Evolutionary conservation across 64 coral and sea anemone genomes (phyloP), one percentile per base, ranked within the genome.

Genomic region (Catalaphyllia jardinei): DNA sequence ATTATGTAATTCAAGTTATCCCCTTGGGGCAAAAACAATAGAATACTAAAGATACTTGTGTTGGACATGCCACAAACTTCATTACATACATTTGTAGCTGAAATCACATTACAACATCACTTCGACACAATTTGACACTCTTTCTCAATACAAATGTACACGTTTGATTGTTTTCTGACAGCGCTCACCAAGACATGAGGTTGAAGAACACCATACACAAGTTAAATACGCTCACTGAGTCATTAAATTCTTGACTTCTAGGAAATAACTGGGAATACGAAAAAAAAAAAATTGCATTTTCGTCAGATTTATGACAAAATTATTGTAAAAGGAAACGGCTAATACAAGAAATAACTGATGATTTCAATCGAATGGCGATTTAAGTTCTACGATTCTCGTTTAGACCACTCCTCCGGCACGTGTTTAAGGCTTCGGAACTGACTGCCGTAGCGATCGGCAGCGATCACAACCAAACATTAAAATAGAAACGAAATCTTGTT

Each of bases 271-370:
- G 54, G 10, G 31, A 85, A 85, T 69, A 69, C 22, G 63, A 71
- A 71, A 85, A 18, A 85, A n/a, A 85, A 71, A 63, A 85, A 85
- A 71, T 83, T 85, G 24, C 81, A 63, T 85, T 22, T 85, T 85
- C 67, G 19, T 2, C 81, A 85, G 71, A 85, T 85, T 64, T 62
- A 85, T 46, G 81, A 19, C 63, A 42, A 65, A 85, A 71, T 17
- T 12, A 51, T 22, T 51, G 1, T 16, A 13, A 85, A 71, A 85
- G 33, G 42, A 71, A 69, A 8, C 39, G 10, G 13, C 22, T 69
- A 51, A 69, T 4, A 51, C 11, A 25, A 28, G 62, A 51, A 71
- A 85, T 27, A 31, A 13, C 14, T 11, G 16, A 38, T 49, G 24
- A 7, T 85, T 49, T 71, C 10, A 71, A 33, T 64, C 67, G 81